Evolutionary conservation across 1,140 invertebrate genomes (phyloP).

Genomic region (Papilio polytes): DNA sequence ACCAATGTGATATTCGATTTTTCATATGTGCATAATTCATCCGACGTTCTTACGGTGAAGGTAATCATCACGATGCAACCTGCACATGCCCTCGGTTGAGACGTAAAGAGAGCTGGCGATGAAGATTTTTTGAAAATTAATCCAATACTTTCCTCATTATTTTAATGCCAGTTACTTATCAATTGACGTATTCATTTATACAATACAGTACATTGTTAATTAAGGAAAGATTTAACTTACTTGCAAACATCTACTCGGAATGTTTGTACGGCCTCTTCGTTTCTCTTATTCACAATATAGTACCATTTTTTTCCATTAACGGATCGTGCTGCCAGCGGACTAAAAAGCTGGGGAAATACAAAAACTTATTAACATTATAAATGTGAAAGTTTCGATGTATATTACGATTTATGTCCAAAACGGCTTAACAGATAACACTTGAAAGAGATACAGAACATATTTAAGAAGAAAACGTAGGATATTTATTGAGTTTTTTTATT

Average conservation of each 20-base stretch:
- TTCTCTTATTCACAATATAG: constrained; percentile 57
- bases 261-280: constrained; percentile 55
- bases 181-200: neutral
- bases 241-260: constrained; percentile 66
- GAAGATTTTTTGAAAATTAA: constrained; percentile 5
- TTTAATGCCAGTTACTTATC: neutral
- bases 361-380: neutral
- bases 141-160: neutral
- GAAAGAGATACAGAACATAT: no score
- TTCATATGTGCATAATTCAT: no score
- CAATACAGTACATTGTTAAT: neutral
- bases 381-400: no score
- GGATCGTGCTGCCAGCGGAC: constrained; percentile 57
- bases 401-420: no score
- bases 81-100: no score
- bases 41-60: no score
- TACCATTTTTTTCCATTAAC: constrained; percentile 56
- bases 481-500: no score
- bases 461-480: no score
- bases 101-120: no score
- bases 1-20: no score
- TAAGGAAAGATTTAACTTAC: constrained; percentile 50
- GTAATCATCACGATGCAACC: no score
- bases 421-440: no score
- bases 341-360: constrained; percentile 48